phyloP scores from a whole-genome alignment of 2,888 invertebrate species.

The Isotomurus palustris region DNA sequence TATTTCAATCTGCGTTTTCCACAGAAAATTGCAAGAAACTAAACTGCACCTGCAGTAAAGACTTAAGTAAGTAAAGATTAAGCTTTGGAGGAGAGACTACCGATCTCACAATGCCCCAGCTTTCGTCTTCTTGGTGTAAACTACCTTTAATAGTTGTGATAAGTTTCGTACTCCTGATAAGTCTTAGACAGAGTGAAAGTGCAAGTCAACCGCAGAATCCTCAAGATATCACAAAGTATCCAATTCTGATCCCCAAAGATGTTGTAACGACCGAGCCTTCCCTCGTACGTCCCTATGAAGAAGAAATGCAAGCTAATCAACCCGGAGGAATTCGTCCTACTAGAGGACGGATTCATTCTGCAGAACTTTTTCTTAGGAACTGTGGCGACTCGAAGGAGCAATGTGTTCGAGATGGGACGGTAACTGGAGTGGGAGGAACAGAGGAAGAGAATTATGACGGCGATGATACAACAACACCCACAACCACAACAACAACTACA shows the following conservation, averaged over 20 bases:
- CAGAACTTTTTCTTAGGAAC: slow-evolving; percentile 4
- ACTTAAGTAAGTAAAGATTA: no score
- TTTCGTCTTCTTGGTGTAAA: no score
- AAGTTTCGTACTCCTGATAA: no score
- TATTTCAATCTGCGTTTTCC: no score
- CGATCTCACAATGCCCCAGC: no score
- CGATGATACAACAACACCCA: background rate
- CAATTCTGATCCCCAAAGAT: slow-evolving; percentile 21
- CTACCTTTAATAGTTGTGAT: no score
- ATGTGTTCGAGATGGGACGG: no score
- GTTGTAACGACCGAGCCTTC: background rate
- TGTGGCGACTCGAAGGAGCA: slow-evolving; percentile 16
- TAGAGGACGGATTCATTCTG: background rate
- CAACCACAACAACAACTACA: no score
- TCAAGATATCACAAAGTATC: slow-evolving; percentile 19
- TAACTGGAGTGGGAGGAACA: background rate
- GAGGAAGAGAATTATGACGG: background rate
- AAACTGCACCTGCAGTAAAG: no score
- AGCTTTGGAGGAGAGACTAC: no score
- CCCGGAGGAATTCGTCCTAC: background rate
- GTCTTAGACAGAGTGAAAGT: no score
- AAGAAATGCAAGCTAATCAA: background rate
- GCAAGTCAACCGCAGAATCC: background rate
- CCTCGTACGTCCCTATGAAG: background rate
- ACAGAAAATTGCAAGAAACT: no score